Percentiles rank a stretch among this genome's conserved stretches.
Conservation (phyloP, 2,797 vertebrate species). For the Pangasius mekongensis region DNA sequence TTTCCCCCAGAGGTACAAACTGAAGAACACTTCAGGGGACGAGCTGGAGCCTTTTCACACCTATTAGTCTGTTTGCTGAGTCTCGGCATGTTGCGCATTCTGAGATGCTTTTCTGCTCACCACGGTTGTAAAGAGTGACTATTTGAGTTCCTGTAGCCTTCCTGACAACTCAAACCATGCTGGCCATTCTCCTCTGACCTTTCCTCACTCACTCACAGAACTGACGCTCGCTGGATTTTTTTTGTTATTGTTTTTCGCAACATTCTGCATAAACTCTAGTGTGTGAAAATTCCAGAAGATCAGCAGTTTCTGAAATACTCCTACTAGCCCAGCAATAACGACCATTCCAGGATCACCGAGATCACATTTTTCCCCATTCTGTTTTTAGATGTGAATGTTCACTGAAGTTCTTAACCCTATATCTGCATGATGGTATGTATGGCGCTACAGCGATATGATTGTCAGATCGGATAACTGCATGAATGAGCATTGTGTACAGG, state of each 20-base stretch:
- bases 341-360: neutral
- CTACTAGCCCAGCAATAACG: neutral
- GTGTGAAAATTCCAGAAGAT: neutral
- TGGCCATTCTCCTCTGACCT: neutral
- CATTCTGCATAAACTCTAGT: neutral
- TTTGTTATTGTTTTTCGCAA: neutral
- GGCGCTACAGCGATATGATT: neutral
- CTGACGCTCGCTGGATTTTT: neutral
- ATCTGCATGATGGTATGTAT: neutral
- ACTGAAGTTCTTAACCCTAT: neutral
- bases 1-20: neutral
- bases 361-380: neutral
- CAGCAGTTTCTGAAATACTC: neutral
- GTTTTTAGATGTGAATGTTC: neutral
- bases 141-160: neutral
- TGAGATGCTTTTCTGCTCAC: neutral
- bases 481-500: neutral
- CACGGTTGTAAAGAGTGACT: neutral
- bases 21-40: neutral
- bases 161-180: neutral
- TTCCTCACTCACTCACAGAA: neutral
- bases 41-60: neutral
- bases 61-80: neutral
- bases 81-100: neutral
- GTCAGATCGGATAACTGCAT: neutral